These are phyloP conservation scores for Lipophrys pholis DNA, from an alignment of 2,113 vertebrate species.

Conservation along the genomic window DNA sequence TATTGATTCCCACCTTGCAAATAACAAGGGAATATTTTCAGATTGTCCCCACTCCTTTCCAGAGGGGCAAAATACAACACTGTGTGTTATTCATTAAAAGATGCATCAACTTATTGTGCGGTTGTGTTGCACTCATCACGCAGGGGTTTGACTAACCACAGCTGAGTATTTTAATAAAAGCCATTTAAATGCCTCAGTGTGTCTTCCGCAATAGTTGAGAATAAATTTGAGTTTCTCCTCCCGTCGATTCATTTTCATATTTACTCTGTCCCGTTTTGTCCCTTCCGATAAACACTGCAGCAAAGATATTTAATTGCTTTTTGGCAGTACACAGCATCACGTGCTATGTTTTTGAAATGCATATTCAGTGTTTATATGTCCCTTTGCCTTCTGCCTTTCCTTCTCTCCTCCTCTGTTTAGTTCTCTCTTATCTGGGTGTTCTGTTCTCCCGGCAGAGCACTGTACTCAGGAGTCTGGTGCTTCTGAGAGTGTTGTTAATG, in stretches of 20 bases:
- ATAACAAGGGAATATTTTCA: conserved; percentile 30
- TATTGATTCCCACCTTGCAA: conserved; percentile 57
- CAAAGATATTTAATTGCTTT: conserved; percentile 64
- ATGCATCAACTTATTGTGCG: conserved; percentile 9
- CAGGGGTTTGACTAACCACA: conserved; percentile 10
- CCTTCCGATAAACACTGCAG: conserved; percentile 45
- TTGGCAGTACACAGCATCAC: conserved; percentile 57
- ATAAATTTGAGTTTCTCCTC: conserved; percentile 22
- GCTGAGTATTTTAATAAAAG: conserved; percentile 35
- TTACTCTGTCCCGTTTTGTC: conserved; percentile 26
- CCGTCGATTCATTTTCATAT: conserved; percentile 31
- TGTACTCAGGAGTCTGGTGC: conserved; percentile 42
- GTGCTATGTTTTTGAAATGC: conserved; percentile 50
- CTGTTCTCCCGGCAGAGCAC: conserved; percentile 38
- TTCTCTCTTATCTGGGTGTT: conserved; percentile 17
- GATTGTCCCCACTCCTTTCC: conserved; percentile 12
- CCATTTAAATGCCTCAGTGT: conserved; percentile 27
- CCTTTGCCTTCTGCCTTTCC: conserved; percentile 6
- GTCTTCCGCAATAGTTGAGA: conserved; percentile 35
- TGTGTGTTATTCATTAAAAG: conserved; percentile 18
- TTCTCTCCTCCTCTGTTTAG: conserved; percentile 2
- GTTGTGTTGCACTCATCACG: conserved; percentile 18
- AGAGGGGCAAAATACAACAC: conserved; percentile 18
- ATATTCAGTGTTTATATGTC: conserved; percentile 52
- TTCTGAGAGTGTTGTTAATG: conserved; percentile 52